Conservation (phyloP, 2,888 invertebrate genomes). For the Phyto melanocephala region DNA sequence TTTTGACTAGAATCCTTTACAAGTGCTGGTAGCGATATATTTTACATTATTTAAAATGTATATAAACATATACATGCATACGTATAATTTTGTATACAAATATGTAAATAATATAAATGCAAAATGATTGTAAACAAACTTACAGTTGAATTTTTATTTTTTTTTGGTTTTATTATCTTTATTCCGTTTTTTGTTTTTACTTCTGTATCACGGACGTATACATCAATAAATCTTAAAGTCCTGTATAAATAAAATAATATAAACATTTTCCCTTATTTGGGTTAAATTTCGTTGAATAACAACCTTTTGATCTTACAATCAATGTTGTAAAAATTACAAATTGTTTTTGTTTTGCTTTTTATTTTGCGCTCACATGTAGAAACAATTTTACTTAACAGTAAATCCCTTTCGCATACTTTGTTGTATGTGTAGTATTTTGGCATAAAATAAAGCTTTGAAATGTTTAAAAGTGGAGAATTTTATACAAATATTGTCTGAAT, state of each 20-base stretch:
- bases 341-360: slow-evolving; percentile 30
- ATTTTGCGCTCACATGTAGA: slow-evolving; percentile 9
- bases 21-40: too few relatives aligned
- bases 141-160: neutral
- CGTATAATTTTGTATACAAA: neutral
- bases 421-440: too few relatives aligned
- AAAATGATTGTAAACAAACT: slow-evolving; percentile 43
- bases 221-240: slow-evolving; percentile 68
- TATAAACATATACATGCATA: neutral
- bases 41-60: too few relatives aligned
- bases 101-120: slow-evolving; percentile 1
- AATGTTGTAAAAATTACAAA: slow-evolving; percentile 50
- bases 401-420: slow-evolving; percentile 11
- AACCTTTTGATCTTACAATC: slow-evolving; percentile 66
- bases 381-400: slow-evolving; percentile 5
- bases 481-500: too few relatives aligned
- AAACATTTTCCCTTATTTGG: neutral
- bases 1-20: too few relatives aligned
- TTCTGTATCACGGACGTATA: slow-evolving; percentile 32
- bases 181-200: neutral
- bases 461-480: too few relatives aligned
- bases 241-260: slow-evolving; percentile 65
- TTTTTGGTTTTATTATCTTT: neutral
- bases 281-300: slow-evolving; percentile 17
- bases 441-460: too few relatives aligned